phyloP scores from a whole-genome alignment of 2,797 vertebrate genomes.

The Molothrus aeneus region DNA sequence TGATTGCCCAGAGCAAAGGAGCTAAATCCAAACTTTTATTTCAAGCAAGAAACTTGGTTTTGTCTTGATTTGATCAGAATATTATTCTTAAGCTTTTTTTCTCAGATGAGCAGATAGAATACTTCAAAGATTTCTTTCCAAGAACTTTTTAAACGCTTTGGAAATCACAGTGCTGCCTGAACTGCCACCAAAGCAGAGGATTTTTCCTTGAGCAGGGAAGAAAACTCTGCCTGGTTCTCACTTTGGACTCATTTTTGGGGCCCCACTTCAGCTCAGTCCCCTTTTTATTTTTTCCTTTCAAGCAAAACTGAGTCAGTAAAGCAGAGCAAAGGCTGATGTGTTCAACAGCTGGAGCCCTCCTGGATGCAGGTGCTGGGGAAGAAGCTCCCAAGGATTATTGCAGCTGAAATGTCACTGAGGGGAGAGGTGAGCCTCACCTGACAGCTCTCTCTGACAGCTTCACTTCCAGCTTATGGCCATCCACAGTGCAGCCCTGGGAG shows the following conservation, averaged over 20 bases:
- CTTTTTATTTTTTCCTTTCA: neutral
- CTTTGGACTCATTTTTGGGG: neutral
- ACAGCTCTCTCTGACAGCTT: constrained; percentile 90
- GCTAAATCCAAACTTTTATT: neutral
- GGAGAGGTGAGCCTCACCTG: constrained; percentile 76
- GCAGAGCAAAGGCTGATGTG: neutral
- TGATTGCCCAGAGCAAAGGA: neutral
- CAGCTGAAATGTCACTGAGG: neutral
- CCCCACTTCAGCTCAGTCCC: neutral
- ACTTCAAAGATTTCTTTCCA: neutral
- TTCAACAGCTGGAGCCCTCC: neutral
- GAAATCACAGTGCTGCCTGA: neutral
- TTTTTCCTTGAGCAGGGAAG: neutral
- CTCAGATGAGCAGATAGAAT: neutral
- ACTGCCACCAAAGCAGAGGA: neutral
- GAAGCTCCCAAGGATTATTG: neutral
- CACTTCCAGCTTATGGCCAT: constrained; percentile 89
- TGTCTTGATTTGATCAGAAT: neutral
- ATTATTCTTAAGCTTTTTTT: neutral
- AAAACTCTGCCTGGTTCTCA: neutral
- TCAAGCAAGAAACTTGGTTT: neutral
- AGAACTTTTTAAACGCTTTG: neutral
- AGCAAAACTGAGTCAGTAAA: neutral
- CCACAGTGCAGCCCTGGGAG: constrained; percentile 84
- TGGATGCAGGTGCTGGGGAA: neutral